phyloP scores from a whole-genome alignment of 2,888 invertebrate species.

The Diadegma fenestrale region DNA sequence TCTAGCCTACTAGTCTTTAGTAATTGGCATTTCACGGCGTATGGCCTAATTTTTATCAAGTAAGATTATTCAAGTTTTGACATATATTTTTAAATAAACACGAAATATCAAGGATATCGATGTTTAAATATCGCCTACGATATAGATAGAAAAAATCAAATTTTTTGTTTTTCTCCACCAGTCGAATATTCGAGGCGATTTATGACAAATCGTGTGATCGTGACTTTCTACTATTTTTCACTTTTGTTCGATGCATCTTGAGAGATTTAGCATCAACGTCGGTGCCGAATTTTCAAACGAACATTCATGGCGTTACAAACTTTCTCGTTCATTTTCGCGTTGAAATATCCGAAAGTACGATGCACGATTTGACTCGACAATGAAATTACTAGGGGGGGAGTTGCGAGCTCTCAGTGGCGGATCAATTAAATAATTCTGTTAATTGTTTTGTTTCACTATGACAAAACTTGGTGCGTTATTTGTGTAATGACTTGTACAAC shows the following conservation, averaged over 20 bases:
- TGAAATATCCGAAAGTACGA: constrained; percentile 6
- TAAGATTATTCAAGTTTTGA: constrained; percentile 63
- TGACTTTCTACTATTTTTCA: neutral
- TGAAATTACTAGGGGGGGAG: constrained; percentile 12
- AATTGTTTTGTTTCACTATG: constrained; percentile 29
- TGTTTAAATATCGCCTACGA: constrained; percentile 39
- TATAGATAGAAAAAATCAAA: constrained; percentile 20
- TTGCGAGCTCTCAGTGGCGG: constrained; percentile 17
- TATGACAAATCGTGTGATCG: constrained; percentile 47
- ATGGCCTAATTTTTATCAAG: constrained; percentile 77
- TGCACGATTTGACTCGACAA: constrained; percentile 10
- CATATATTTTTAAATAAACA: constrained; percentile 65
- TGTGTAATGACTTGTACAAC: constrained; percentile 70
- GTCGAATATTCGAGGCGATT: constrained; percentile 12
- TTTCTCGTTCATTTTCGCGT: constrained; percentile 4
- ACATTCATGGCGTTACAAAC: constrained; percentile 9
- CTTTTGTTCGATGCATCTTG: constrained; percentile 30
- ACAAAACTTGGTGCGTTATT: constrained; percentile 67
- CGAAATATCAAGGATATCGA: constrained; percentile 46
- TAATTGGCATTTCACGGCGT: constrained; percentile 83
- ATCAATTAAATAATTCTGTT: constrained; percentile 45
- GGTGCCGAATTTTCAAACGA: constrained; percentile 4
- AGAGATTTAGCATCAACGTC: constrained; percentile 29
- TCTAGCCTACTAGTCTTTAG: constrained; percentile 82
- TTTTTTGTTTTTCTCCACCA: constrained; percentile 14